phyloP scores from a whole-genome alignment of 2,113 vertebrate species.

The Bujurquina vittata region DNA sequence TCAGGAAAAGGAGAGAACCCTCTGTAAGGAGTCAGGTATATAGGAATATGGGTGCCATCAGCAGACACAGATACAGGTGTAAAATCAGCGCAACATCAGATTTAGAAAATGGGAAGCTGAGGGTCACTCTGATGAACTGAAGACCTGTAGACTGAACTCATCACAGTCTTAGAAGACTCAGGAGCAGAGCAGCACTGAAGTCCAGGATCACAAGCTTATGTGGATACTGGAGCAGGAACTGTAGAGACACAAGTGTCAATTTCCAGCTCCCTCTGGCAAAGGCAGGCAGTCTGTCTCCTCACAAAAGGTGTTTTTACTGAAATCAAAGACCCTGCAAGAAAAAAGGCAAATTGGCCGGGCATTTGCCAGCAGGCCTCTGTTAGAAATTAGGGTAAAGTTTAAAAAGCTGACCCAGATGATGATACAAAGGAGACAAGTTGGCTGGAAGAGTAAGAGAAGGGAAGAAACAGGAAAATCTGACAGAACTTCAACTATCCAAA shows the following conservation, averaged over 20 bases:
- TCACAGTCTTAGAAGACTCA: background rate
- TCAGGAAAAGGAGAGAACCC: background rate
- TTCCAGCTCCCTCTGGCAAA: background rate
- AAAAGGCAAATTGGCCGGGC: background rate
- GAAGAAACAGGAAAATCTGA: background rate
- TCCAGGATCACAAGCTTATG: background rate
- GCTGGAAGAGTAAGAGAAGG: background rate
- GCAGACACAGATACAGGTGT: background rate
- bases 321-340: background rate
- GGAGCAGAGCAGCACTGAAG: background rate
- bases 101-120: no score
- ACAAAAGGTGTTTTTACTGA: background rate
- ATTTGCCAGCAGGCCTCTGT: background rate
- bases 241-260: background rate
- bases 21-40: background rate
- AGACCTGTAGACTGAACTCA: background rate
- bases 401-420: background rate
- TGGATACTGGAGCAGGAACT: background rate
- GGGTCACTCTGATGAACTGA: no score
- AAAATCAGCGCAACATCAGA: no score
- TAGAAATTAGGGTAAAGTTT: background rate
- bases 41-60: background rate
- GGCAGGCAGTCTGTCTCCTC: background rate
- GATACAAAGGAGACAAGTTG: background rate
- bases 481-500: background rate